A percentile compares a stretch with the other conserved stretches of the same genome.
These are phyloP conservation scores for Oreonectes daqikongensis DNA, from an alignment of 2,797 vertebrate species.

Conservation along the genomic window DNA sequence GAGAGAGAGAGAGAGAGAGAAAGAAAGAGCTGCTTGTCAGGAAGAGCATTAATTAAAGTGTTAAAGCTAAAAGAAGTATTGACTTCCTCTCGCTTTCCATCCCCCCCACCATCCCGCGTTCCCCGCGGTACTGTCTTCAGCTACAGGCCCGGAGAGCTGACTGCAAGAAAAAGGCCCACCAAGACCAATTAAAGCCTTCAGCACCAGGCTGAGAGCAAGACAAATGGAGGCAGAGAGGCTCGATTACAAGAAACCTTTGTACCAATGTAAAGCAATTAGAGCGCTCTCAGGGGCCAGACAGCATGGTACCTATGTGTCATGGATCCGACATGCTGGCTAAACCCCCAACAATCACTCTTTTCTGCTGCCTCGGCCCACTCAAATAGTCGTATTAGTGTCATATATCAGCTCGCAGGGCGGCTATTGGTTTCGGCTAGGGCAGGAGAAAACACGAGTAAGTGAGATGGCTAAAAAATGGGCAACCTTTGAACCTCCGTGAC, in stretches of 20 bases:
- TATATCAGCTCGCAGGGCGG: slow-evolving; percentile 83
- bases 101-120: slow-evolving; percentile 50
- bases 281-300: slow-evolving; percentile 89
- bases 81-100: slow-evolving; percentile 81
- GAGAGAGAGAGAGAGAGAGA: slow-evolving; percentile 58
- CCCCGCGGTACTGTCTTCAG: slow-evolving; percentile 79
- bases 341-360: slow-evolving; percentile 87
- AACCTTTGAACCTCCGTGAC: slow-evolving; percentile 45
- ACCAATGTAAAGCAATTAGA: slow-evolving; percentile 99
- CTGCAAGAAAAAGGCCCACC: slow-evolving; percentile 86
- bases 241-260: slow-evolving; percentile 99
- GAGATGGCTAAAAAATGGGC: slow-evolving; percentile 26
- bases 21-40: slow-evolving; percentile 76
- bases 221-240: slow-evolving; percentile 96
- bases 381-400: slow-evolving; percentile 90
- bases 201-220: slow-evolving; percentile 95
- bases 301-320: slow-evolving; percentile 86
- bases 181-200: slow-evolving; percentile 99
- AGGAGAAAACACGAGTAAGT: slow-evolving; percentile 70
- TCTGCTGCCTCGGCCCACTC: slow-evolving; percentile 86
- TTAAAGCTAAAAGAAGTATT: slow-evolving; percentile 92
- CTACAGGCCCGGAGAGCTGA: slow-evolving; percentile 85
- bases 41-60: slow-evolving; percentile 94
- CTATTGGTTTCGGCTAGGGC: slow-evolving; percentile 81
- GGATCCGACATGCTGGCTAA: slow-evolving; percentile 89